Conservation (phyloP, 2,888 invertebrate genomes). For the Drosophila siamana region DNA sequence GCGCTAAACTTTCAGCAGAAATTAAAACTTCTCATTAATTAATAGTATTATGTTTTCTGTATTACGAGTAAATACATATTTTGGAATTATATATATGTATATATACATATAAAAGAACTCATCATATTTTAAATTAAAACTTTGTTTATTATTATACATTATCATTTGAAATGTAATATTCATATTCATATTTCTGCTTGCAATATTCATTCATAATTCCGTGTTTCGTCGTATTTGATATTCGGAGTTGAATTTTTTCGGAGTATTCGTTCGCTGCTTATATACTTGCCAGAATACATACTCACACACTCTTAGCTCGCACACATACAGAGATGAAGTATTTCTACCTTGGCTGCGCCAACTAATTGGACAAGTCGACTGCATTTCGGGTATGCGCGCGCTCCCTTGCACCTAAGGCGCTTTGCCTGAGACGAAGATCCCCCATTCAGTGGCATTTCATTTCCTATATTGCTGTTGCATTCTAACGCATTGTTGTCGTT, state of each 20-base stretch:
- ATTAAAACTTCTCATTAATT: too few species aligned
- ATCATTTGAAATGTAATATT: background rate
- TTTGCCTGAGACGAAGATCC: conserved; percentile 32
- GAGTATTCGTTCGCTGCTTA: conserved; percentile 55
- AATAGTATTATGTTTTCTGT: too few species aligned
- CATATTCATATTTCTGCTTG: background rate
- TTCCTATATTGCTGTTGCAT: conserved; percentile 49
- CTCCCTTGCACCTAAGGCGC: conserved; percentile 52
- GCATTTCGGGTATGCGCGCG: conserved; percentile 55
- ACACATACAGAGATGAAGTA: conserved; percentile 19
- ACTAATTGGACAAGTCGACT: conserved; percentile 66
- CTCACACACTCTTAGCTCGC: conserved; percentile 32
- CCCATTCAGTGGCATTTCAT: conserved; percentile 10
- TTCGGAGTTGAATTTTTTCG: conserved; percentile 66
- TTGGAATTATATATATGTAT: too few species aligned
- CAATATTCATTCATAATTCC: conserved; percentile 6
- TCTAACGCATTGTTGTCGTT: conserved; percentile 29
- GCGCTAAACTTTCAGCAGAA: too few species aligned
- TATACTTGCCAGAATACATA: conserved; percentile 33
- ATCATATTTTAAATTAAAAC: too few species aligned
- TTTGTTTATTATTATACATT: background rate
- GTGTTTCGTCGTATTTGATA: conserved; percentile 22
- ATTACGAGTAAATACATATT: too few species aligned
- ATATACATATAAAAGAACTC: too few species aligned
- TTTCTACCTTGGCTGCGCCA: conserved; percentile 41